Evolutionary conservation across 2,113 vertebrate genomes (phyloP), one percentile per base, ranked within the genome.

Genomic region (Oryzias woworae): DNA sequence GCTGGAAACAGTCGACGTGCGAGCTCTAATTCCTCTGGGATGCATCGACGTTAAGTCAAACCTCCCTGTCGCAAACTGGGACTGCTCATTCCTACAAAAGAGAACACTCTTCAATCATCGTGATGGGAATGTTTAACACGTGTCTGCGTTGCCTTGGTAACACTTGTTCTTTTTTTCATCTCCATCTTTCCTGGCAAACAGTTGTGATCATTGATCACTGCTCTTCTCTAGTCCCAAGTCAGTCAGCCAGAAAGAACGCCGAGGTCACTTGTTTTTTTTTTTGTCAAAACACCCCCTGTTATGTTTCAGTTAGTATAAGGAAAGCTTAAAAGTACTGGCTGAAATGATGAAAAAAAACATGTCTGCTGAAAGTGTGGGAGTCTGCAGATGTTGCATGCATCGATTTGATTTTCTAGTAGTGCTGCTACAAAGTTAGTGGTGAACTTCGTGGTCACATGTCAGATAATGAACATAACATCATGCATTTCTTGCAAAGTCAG

Each of bases 131-230:
- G 55, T 82, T 86, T 82, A 82, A 81, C 69, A 63, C 71, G 49
- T 70, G 44, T 75, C 44, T 60, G 55, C 36, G 86, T 86, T 84
- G 76, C 85, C 78, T 44, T 53, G 80, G 82, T 67, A 82, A 87
- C 80, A 23, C 17, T 17, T 64, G 54, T 58, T 53, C 73, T 44
- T 49, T 50, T n/a, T 8, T 48, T 20, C 7, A 5, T n/a, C 8
- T 24, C 48, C 7, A 56, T 52, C 43, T 56, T 61, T 42, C 20
- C 60, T 18, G 60, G 63, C 69, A 57, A 72, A 22, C 16, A 53
- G 54, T 65, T 69, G 57, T 71, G 42, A 60, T 64, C 44, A 20
- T 56, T 59, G 59, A 68, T 79, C 64, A 65, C 64, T n/a, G 49
- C 43, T 46, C 20, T 50, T 18, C 16, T 56, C 54, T 7, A 31